Conservation (phyloP, 2,797 vertebrate species). For the Cynopterus sphinx region DNA sequence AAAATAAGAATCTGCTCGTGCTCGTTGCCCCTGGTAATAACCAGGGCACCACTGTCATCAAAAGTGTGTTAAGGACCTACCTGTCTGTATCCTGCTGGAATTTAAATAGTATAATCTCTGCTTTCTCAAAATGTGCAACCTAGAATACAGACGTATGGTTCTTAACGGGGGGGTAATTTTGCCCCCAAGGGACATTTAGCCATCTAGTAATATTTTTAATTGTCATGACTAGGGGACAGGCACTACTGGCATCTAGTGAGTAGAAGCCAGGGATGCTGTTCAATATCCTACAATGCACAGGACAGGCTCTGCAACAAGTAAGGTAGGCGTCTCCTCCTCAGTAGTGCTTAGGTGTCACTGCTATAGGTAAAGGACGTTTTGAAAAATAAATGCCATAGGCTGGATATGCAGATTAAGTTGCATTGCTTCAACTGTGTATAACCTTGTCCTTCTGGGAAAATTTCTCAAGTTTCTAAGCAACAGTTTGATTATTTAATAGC, state of each 20-base stretch:
- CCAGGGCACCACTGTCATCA: conserved; percentile 18
- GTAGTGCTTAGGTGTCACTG: background rate
- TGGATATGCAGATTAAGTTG: background rate
- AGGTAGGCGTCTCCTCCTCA: too few species aligned
- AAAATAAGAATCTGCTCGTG: conserved; percentile 52
- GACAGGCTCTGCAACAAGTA: too few species aligned
- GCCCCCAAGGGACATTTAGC: background rate
- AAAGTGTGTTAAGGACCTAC: conserved; percentile 36
- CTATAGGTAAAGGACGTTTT: background rate
- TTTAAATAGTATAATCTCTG: background rate
- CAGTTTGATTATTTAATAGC: background rate
- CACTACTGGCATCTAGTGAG: background rate
- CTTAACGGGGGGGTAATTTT: background rate
- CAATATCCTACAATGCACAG: background rate
- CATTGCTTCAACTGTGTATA: background rate
- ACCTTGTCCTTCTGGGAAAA: background rate
- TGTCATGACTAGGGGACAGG: background rate
- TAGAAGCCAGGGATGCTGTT: background rate
- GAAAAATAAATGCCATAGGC: background rate
- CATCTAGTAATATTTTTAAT: background rate
- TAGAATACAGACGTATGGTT: background rate
- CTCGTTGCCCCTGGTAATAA: conserved; percentile 23
- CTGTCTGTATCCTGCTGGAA: background rate
- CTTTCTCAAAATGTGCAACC: background rate
- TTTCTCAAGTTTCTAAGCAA: background rate